Evolutionary conservation across 1,140 invertebrate species (phyloP).

Genomic region (Drosophila serrata): DNA sequence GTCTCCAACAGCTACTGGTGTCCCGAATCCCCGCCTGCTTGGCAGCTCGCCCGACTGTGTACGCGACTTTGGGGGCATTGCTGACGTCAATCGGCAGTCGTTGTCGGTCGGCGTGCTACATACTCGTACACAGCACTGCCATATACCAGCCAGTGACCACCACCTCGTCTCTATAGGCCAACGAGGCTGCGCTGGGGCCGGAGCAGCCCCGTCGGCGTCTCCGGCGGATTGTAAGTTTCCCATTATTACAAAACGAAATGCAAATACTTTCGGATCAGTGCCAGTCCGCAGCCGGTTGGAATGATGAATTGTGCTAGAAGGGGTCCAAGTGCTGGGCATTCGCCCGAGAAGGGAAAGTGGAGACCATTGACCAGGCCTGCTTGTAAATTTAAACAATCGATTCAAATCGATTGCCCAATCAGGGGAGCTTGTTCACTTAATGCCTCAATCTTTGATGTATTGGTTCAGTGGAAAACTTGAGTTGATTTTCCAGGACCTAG

Average conservation of each 20-base stretch:
- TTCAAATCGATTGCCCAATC: conserved; percentile 45
- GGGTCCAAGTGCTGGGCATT: conserved; percentile 6
- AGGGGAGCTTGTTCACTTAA: conserved; percentile 19
- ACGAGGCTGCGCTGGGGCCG: conserved; percentile 43
- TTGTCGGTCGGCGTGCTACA: conserved; percentile 77
- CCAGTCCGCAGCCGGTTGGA: conserved; percentile 3
- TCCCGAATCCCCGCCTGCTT: conserved; percentile 60
- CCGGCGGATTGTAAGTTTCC: conserved; percentile 48
- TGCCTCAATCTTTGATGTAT: conserved; percentile 37
- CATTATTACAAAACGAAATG: conserved; percentile 51
- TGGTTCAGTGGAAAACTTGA: conserved; percentile 11
- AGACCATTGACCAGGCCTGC: conserved; percentile 38
- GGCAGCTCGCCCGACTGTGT: conserved; percentile 73
- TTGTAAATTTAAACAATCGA: conserved; percentile 26
- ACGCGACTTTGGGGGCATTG: conserved; percentile 80
- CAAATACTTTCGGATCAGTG: conserved; percentile 44
- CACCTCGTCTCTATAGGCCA: conserved; percentile 35
- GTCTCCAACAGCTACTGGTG: conserved; percentile 31
- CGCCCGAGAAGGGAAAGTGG: conserved; percentile 8
- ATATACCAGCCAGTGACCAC: conserved; percentile 17
- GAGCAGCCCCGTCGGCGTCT: conserved; percentile 72
- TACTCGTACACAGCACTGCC: conserved; percentile 44
- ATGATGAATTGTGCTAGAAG: conserved; percentile 46
- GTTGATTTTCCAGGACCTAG: conserved; percentile 39
- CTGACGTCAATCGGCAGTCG: conserved; percentile 82